Base-by-base conservation (phyloP, 53 echinoderm and acorn worm genomes). In the Pentamera pediparva region DNA sequence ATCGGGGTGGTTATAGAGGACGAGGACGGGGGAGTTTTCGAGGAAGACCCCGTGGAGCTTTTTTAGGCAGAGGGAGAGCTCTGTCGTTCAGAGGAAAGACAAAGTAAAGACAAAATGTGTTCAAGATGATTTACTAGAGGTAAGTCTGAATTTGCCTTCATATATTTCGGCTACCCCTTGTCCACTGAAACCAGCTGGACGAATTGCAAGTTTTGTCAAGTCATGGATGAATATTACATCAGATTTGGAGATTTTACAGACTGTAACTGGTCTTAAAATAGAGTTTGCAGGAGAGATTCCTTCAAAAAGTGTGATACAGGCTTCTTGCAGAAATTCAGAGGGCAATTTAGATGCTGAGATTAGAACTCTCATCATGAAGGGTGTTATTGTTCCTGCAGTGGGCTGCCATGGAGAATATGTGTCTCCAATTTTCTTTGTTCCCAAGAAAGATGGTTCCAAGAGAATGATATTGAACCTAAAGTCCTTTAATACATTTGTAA, bases 381-480 rank as follows among this genome's bases (percentile, higher is more conserved):
- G 50, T 21, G 78, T 77, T 5, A 41, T 77, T 26, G 64, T 63
- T 48, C 20, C 47, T 6, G 15, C 39, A 22, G 15, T 22, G 20
- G 39, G n/a, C n/a, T n/a, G n/a, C n/a, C 4, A 26, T 27, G 22
- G 48, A 34, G 70, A 74, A 24, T 81, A 51, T 63, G 63, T 85
- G n/a, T 85, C 79, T 26, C 69, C 59, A 12, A 43, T 79, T 52
- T 85, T 79, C 48, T 55, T 74, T 49, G 26, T 58, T 12, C 58
- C 27, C 3, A 79, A 85, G 36, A 85, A 74, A 47, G 62, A 79
- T 51, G 80, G 79, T 9, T 71, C 79, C 9, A 62, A 72, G 34
- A 80, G 80, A 40, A 64, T 75, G 58, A 65, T 85, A 31, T 65
- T 81, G 10, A 70, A 81, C 60, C 35, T 86, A 49, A 81, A 80